phyloP scores from a whole-genome alignment of 2,113 vertebrate species.

The Apeltes quadracus region DNA sequence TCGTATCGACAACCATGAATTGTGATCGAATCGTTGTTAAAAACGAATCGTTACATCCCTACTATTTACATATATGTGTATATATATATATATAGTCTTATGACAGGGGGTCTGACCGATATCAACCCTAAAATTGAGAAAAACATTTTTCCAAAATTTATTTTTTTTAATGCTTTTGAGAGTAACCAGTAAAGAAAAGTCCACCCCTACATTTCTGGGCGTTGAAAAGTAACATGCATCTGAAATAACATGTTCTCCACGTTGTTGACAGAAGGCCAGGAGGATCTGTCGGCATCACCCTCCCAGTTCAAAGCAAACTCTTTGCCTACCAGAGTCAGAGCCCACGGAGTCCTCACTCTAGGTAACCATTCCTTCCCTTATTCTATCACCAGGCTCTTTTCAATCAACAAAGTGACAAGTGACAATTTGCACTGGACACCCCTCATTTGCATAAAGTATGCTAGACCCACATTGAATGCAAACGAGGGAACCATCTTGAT shows the following conservation, averaged over 20 bases:
- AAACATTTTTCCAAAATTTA: too few species aligned
- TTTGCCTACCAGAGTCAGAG: conserved; percentile 85
- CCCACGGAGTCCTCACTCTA: conserved; percentile 90
- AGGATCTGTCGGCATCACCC: conserved; percentile 73
- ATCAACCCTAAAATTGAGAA: neutral
- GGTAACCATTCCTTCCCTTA: conserved; percentile 73
- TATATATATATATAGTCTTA: too few species aligned
- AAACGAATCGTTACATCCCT: too few species aligned
- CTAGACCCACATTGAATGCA: neutral
- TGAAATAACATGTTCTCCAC: conserved; percentile 1
- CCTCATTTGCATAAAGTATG: neutral
- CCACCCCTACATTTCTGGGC: neutral
- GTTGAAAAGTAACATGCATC: neutral
- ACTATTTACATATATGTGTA: too few species aligned
- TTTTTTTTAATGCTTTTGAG: too few species aligned
- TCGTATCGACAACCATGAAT: too few species aligned
- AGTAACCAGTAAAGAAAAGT: too few species aligned
- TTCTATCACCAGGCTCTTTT: neutral
- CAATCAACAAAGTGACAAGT: too few species aligned
- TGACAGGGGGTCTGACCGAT: too few species aligned
- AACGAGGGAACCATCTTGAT: neutral
- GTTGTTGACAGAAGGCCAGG: conserved; percentile 29
- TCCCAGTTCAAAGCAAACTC: conserved; percentile 83
- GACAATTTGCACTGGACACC: neutral
- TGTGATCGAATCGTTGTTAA: too few species aligned